Conservation (phyloP, 2,888 invertebrate genomes). For the Oithona nana region DNA sequence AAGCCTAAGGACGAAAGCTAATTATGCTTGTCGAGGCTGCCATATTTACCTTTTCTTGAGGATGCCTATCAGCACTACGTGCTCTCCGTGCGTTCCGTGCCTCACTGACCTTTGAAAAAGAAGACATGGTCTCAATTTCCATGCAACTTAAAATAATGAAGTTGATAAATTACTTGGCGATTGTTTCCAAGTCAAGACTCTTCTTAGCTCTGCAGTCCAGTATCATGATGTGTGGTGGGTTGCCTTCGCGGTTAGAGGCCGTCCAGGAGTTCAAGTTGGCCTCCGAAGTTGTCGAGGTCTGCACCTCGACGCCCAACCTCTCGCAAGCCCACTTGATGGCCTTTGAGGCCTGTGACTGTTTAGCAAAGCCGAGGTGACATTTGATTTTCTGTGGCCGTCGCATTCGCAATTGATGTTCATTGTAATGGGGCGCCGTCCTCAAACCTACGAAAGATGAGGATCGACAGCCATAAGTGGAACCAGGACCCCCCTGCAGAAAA, state of each 20-base stretch:
- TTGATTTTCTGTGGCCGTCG: conserved; percentile 6
- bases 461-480: background rate
- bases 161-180: background rate
- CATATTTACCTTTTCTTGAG: conserved; percentile 61
- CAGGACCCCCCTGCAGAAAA: background rate
- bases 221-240: conserved; percentile 21
- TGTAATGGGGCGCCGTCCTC: background rate
- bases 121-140: too few relatives aligned
- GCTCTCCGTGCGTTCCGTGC: conserved; percentile 21
- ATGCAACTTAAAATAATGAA: too few relatives aligned
- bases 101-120: background rate
- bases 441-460: background rate
- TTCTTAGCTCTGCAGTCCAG: background rate
- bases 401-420: background rate
- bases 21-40: background rate
- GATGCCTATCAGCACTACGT: conserved; percentile 50
- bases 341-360: background rate
- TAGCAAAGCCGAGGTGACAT: background rate
- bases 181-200: conserved; percentile 3
- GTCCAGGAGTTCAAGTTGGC: background rate
- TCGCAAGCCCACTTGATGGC: conserved; percentile 10
- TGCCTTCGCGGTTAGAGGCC: conserved; percentile 21
- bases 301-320: conserved; percentile 15
- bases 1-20: background rate
- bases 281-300: background rate